Evolutionary conservation across 1,140 invertebrate genomes (phyloP).

Genomic region (Leucophenga varia): DNA sequence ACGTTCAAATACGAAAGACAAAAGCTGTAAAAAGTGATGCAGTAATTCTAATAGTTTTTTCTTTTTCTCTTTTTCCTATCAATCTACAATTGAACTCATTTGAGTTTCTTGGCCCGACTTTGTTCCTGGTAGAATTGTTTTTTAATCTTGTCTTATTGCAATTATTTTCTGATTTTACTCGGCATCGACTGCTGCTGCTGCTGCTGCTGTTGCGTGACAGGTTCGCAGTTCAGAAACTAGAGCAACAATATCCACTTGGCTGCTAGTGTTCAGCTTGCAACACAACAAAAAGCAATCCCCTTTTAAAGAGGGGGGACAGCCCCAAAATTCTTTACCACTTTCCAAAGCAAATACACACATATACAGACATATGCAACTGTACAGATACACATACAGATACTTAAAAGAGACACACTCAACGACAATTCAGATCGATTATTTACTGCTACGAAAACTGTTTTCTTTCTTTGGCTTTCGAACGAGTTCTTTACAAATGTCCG

Average conservation of each 20-base stretch:
- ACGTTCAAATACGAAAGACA: too few species aligned
- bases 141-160: constrained; percentile 44
- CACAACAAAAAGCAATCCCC: constrained; percentile 29
- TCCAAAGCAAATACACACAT: too few species aligned
- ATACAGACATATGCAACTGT: constrained; percentile 1
- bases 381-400: constrained; percentile 6
- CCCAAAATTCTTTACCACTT: constrained; percentile 48
- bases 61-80: too few species aligned
- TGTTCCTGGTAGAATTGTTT: constrained; percentile 41
- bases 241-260: constrained; percentile 37
- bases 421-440: constrained; percentile 39
- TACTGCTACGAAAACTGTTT: constrained; percentile 46
- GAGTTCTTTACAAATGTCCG: too few species aligned
- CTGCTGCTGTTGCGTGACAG: constrained; percentile 35
- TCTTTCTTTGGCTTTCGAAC: constrained; percentile 25
- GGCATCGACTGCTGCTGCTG: too few species aligned
- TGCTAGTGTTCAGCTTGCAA: constrained; percentile 20
- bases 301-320: constrained; percentile 46
- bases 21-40: constrained; percentile 3
- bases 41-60: too few species aligned
- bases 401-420: constrained; percentile 23
- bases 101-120: constrained; percentile 31
- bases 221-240: constrained; percentile 45
- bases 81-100: constrained; percentile 21
- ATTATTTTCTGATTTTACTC: constrained; percentile 53